Base-by-base conservation (phyloP, 2,888 invertebrate species). In the Lacanobia oleracea region DNA sequence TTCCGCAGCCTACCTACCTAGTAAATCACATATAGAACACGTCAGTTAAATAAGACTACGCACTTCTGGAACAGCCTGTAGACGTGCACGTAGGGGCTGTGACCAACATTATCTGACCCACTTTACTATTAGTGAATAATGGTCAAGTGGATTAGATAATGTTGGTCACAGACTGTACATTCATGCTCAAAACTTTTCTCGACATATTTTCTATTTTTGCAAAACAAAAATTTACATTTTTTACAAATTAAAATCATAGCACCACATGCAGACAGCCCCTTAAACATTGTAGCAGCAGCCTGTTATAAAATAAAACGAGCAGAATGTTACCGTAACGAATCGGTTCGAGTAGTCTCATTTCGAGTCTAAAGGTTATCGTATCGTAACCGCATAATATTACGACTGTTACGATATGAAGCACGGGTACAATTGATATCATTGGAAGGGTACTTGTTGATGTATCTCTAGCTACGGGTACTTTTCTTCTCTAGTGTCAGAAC, bases 241-340 rank as follows among this genome's bases (percentile, higher is more conserved):
- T 37, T 0, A 56, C 18, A 37, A 56, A n/a, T 10, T 37, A n/a
- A 51, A 62, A 33, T 9, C 33, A 14, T 0, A 16, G 10, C 16
- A 23, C 43, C 12, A n/a, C 45, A 23, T 65, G 57, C 60, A 40
- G 18, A 37, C 33, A 59, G 56, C 14, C 71, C 69, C 37, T 81
- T 51, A 75, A 21, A 51, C 9, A 56, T 56, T 65, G 48, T 59
- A 59, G 48, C 48, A 64, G 53, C 18, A 68, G 66, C 10, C 66
- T 23, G 57, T 66, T 80, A 78, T 78, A 78, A 82, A 84, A 85
- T 86, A 84, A 81, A 78, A 68, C 71, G 68, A 73, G 66, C 72
- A 73, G 65, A 82, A 77, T 69, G 72, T 79, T 72, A 72, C 82
- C 88, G 77, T 83, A 79, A 80, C 88, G 66, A 88, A 88, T 88